Conservation (phyloP, 2,113 vertebrate genomes). For the Cygnus atratus region DNA sequence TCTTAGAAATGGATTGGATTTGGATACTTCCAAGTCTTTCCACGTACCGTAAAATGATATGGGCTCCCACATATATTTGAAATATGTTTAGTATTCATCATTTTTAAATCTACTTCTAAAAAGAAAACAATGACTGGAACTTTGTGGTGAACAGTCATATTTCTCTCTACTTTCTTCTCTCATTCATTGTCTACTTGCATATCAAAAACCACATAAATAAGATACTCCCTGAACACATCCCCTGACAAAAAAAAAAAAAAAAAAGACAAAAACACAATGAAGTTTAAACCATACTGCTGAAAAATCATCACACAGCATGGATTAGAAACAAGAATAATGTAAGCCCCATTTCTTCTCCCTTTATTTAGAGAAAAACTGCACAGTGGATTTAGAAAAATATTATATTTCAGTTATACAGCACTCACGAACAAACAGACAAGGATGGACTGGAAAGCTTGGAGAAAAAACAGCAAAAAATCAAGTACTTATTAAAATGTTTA, state of each 20-base stretch:
- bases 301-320: not conserved
- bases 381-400: not conserved
- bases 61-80: not conserved
- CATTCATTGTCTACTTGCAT: not conserved
- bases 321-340: not conserved
- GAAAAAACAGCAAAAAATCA: not conserved
- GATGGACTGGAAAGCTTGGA: not conserved
- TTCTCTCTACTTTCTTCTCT: not conserved
- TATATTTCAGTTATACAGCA: not conserved
- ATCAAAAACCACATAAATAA: not conserved
- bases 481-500: not conserved
- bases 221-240: not conserved
- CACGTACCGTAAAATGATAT: not conserved
- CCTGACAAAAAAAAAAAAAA: not conserved
- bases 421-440: not conserved
- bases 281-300: not conserved
- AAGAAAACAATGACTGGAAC: not conserved
- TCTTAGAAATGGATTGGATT: not conserved
- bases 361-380: not conserved
- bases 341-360: not conserved
- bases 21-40: not conserved
- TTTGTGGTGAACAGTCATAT: not conserved
- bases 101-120: not conserved
- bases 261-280: not conserved
- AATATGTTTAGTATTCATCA: rapidly evolving